Conservation (phyloP, 2,113 vertebrate genomes). For the Eudyptes chrysolophus region DNA sequence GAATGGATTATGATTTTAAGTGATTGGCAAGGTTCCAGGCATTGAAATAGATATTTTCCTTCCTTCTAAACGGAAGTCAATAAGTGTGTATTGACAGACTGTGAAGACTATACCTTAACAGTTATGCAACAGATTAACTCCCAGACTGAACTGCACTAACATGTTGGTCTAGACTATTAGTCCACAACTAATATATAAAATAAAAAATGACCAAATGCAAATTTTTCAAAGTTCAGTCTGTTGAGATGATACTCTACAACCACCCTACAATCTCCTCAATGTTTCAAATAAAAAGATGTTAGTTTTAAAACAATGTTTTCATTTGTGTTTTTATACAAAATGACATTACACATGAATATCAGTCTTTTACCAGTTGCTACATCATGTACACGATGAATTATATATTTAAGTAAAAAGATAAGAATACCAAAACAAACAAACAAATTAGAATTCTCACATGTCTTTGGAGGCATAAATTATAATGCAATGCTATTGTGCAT, state of each 20-base stretch:
- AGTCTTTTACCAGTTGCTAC: background rate
- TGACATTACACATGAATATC: background rate
- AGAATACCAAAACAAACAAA: background rate
- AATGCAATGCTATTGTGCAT: background rate
- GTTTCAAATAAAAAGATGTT: background rate
- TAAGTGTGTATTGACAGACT: background rate
- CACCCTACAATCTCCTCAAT: background rate
- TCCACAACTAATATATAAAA: background rate
- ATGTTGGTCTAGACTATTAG: background rate
- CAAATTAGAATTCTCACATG: background rate
- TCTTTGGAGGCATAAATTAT: background rate
- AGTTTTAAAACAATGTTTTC: background rate
- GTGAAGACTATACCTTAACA: background rate
- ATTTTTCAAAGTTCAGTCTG: background rate
- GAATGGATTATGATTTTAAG: background rate
- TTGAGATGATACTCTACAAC: background rate
- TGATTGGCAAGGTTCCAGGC: background rate
- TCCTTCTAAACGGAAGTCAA: background rate
- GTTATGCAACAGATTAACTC: background rate
- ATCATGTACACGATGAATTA: fast-evolving
- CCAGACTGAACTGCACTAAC: background rate
- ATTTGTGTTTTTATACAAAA: background rate
- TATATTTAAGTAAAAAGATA: background rate
- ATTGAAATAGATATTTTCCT: background rate
- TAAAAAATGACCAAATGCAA: background rate